Evolutionary conservation across 2,888 invertebrate genomes (phyloP).

Genomic region (Endotricha flammealis): DNA sequence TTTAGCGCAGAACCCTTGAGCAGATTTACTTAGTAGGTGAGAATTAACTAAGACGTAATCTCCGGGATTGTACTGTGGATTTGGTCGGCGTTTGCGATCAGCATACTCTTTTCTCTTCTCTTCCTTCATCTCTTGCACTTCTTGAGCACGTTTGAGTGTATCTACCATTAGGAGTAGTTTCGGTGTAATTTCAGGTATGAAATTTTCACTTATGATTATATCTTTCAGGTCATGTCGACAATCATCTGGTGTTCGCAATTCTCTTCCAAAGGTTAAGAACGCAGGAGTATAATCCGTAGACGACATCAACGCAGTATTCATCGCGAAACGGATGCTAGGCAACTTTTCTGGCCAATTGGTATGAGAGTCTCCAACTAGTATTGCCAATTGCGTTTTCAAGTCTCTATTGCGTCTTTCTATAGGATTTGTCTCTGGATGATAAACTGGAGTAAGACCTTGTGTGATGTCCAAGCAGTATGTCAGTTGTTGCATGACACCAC

Average conservation of each 20-base stretch:
- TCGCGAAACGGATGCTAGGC: slow-evolving; percentile 38
- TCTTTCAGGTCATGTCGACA: background rate
- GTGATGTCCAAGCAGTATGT: slow-evolving; percentile 4
- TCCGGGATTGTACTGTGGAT: no score
- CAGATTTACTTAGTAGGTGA: no score
- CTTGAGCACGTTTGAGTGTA: background rate
- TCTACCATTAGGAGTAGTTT: background rate
- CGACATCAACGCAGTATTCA: slow-evolving; percentile 30
- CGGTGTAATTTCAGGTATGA: slow-evolving; percentile 5
- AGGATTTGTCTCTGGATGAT: slow-evolving; percentile 19
- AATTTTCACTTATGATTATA: slow-evolving; percentile 3
- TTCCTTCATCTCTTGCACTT: slow-evolving; percentile 1
- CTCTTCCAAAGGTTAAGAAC: slow-evolving; percentile 6
- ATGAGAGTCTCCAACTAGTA: slow-evolving; percentile 22
- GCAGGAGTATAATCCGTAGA: slow-evolving; percentile 3
- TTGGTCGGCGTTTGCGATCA: no score
- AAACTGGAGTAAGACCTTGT: slow-evolving; percentile 13
- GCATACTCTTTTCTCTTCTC: no score
- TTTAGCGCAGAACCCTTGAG: no score
- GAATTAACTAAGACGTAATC: no score
- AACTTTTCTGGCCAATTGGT: slow-evolving; percentile 30
- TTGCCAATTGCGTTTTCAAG: slow-evolving; percentile 20
- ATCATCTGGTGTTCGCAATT: slow-evolving; percentile 5
- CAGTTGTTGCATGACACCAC: slow-evolving; percentile 19
- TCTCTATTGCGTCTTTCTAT: slow-evolving; percentile 21